These are phyloP conservation scores for Petrocephalus zakoni DNA, from an alignment of 2,113 vertebrate species.

Conservation along the genomic window DNA sequence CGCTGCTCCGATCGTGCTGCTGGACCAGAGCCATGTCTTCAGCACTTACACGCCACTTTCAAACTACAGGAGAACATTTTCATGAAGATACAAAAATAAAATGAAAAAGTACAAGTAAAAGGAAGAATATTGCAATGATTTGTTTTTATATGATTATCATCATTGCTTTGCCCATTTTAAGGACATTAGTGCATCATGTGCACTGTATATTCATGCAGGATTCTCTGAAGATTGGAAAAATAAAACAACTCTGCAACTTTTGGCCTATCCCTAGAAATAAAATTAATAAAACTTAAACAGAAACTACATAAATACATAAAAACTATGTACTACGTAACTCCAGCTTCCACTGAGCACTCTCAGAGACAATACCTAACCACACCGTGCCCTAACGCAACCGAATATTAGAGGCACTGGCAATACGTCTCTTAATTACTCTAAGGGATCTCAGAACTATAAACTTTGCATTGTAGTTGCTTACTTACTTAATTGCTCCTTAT, in stretches of 20 bases:
- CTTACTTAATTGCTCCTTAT: not conserved
- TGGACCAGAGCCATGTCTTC: slow-evolving; percentile 56
- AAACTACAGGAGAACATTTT: not conserved
- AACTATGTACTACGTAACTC: not conserved
- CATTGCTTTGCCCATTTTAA: not conserved
- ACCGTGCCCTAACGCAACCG: not conserved
- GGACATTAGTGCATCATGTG: not conserved
- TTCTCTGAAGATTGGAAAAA: not conserved
- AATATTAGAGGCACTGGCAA: not conserved
- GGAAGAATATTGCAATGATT: not conserved
- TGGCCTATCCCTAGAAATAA: not conserved
- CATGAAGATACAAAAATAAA: not conserved
- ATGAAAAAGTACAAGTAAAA: not conserved
- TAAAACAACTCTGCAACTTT: not conserved
- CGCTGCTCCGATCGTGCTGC: slow-evolving; percentile 37
- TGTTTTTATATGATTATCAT: not conserved
- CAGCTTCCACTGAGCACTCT: not conserved
- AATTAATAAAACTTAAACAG: not conserved
- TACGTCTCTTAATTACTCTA: not conserved
- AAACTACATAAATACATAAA: not conserved
- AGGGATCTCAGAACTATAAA: not conserved
- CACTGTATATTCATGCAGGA: not conserved
- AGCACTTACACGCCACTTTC: slow-evolving; percentile 58
- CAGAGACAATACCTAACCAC: not conserved
- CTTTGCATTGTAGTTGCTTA: not conserved